Percentiles rank a stretch among this genome's conserved stretches.
phyloP scores from a whole-genome alignment of 2,113 vertebrate species.

The Etheostoma cragini region DNA sequence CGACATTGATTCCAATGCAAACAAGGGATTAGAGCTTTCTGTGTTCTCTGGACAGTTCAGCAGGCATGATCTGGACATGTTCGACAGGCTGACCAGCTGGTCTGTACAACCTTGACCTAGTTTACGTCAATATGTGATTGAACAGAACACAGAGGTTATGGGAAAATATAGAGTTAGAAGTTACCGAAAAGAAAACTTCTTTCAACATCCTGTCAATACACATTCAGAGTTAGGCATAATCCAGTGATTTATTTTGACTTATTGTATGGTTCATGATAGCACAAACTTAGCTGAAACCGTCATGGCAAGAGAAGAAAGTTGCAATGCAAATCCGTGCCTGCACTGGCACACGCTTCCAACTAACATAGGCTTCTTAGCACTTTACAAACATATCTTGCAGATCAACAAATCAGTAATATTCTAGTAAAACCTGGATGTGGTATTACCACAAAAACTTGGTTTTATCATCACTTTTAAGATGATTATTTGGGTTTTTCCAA shows the following conservation, averaged over 20 bases:
- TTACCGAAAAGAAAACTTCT: conserved; percentile 49
- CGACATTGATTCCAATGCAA: conserved; percentile 72
- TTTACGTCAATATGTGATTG: conserved; percentile 76
- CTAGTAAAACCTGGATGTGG: neutral
- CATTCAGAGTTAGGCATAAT: conserved; percentile 28
- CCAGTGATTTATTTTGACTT: neutral
- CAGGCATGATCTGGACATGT: conserved; percentile 71
- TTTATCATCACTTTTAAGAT: neutral
- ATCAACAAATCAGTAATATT: neutral
- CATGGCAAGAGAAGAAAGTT: neutral
- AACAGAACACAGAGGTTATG: conserved; percentile 78
- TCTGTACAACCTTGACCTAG: conserved; percentile 77
- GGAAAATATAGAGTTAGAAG: conserved; percentile 71
- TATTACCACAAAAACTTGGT: neutral
- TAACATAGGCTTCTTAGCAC: neutral
- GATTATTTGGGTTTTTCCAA: neutral
- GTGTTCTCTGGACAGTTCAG: conserved; percentile 62
- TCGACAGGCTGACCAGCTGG: conserved; percentile 72
- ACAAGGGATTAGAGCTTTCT: conserved; percentile 76
- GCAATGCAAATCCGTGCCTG: neutral
- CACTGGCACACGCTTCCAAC: neutral
- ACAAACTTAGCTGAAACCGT: neutral
- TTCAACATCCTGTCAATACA: conserved; percentile 38
- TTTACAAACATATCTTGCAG: neutral
- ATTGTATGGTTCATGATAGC: neutral